Base-by-base conservation (phyloP, 2,888 invertebrate species). In the Zaprionus obscuricornis region DNA sequence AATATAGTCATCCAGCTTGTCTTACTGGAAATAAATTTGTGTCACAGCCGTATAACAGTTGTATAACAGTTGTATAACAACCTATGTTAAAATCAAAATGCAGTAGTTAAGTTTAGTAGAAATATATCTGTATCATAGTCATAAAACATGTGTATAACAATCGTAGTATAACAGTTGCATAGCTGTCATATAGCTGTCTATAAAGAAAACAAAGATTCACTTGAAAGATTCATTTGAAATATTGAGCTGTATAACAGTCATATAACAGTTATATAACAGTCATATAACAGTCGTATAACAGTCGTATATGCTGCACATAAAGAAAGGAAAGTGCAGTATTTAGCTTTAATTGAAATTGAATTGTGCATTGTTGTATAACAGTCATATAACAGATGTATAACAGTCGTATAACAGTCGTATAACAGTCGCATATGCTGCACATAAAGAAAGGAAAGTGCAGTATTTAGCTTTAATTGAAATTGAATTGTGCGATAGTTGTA, bases 21-120 rank as follows among this genome's bases (percentile, higher is more conserved):
- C n/a, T n/a, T 27, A 10, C 6, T 3, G 10, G 10, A n/a, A 27
- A 4, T 8, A 13, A 10, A 10, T 36, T 8, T 17, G 10, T 20
- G 7, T 17, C 13, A 10, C 13, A 16, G 10, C 20, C n/a, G 16
- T 33, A 43, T 13, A 31, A 33, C 39, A 39, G 47, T 11, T 20
- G 45, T 40, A 43, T 42, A 52, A 46, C 49, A 64, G 49, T 46
- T 46, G n/a, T 18, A 11, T 10, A 29, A 31, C 11, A 34, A 16
- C 7, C n/a, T n/a, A n/a, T n/a, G n/a, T n/a, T n/a, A n/a, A n/a
- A n/a, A n/a, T n/a, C 11, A 6, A 22, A 14, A 29, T 11, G 20
- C 4, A 18, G 3, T 13, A 14, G 8, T 34, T 13, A 29, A 10
- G 11, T 29, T 6, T 29, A n/a, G n/a, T n/a, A n/a, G n/a, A n/a